These are phyloP conservation scores for human DNA, from an alignment of 2,113 vertebrate species.

Conservation along the genomic window GRCh38 chrX:108296001-108296500, in stretches of 20 bases:
- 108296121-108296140: constrained; percentile 41
- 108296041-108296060: constrained; percentile 65
- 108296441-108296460: background rate
- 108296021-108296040: constrained; percentile 70
- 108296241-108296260: constrained; percentile 49
- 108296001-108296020: constrained; percentile 76
- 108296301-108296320: constrained; percentile 7
- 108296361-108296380: constrained; percentile 43
- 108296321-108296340: constrained; percentile 57
- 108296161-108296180: constrained; percentile 43
- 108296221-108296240: constrained; percentile 31
- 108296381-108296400: constrained; percentile 37
- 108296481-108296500: background rate
- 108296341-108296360: constrained; percentile 2
- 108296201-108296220: constrained; percentile 10
- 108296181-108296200: constrained; percentile 34
- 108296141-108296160: background rate
- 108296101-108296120: constrained; percentile 15
- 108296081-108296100: background rate
- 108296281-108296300: constrained; percentile 33
- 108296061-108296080: constrained; percentile 49
- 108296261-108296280: constrained; percentile 33
- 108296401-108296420: background rate
- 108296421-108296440: background rate
- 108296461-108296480: background rate